phyloP scores from a whole-genome alignment of 1,140 invertebrate genomes.

The Venturia canescens region DNA sequence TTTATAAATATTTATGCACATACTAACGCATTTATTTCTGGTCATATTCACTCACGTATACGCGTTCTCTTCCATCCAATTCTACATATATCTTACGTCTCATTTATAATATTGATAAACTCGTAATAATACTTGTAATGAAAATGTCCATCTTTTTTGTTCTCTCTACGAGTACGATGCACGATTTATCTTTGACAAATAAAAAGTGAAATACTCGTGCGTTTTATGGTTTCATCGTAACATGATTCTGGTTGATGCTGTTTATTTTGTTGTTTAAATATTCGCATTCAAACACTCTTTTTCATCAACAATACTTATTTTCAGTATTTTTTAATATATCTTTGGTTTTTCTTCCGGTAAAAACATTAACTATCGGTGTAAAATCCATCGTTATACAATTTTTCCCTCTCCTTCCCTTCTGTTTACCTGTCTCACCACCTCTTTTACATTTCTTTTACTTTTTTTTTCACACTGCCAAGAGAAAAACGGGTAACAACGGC shows the following conservation, averaged over 20 bases:
- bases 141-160: conserved; percentile 25
- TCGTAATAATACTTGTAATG: conserved; percentile 52
- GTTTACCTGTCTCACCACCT: too few relatives aligned
- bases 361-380: conserved; percentile 36
- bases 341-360: conserved; percentile 29
- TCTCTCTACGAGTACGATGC: too few relatives aligned
- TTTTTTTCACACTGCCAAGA: not conserved
- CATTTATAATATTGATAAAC: conserved; percentile 42
- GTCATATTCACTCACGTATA: not conserved
- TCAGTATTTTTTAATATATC: conserved; percentile 24
- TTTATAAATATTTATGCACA: too few relatives aligned
- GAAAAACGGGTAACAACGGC: not conserved
- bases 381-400: conserved; percentile 16
- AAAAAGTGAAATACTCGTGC: not conserved
- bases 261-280: conserved; percentile 10
- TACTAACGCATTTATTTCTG: too few relatives aligned
- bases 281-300: not conserved
- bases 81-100: not conserved
- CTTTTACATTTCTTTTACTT: too few relatives aligned
- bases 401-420: too few relatives aligned
- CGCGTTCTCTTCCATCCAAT: not conserved
- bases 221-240: conserved; percentile 12
- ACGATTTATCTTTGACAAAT: too few relatives aligned
- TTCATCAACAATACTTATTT: not conserved
- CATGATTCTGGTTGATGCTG: conserved; percentile 11